Evolutionary conservation across 2,797 vertebrate genomes (phyloP).

Genomic region (Platyrinchus mystaceus): DNA sequence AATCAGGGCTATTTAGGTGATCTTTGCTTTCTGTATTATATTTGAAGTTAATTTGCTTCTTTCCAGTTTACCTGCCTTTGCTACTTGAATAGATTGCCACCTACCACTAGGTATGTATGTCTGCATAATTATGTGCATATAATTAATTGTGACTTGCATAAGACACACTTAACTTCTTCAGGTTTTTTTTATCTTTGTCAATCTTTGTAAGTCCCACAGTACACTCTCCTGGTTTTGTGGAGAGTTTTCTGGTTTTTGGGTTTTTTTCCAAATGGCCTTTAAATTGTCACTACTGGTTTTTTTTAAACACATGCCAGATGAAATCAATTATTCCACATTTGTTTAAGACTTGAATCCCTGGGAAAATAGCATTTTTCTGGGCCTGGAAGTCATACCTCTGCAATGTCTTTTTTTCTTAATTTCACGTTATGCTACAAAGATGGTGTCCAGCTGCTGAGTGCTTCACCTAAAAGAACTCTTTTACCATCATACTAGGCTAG

Average conservation of each 20-base stretch:
- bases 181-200: not conserved
- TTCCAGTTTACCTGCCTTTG: not conserved
- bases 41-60: not conserved
- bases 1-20: not conserved
- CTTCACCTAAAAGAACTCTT: not conserved
- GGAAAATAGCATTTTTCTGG: not conserved
- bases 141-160: not conserved
- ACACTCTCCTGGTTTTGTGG: not conserved
- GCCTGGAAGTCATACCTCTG: not conserved
- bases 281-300: not conserved
- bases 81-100: not conserved
- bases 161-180: not conserved
- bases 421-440: not conserved
- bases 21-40: not conserved
- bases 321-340: not conserved
- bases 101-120: not conserved
- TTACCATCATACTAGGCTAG: not conserved
- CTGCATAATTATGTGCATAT: not conserved
- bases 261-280: not conserved
- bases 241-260: not conserved
- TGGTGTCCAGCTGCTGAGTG: not conserved
- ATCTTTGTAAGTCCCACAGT: not conserved
- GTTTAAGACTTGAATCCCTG: not conserved
- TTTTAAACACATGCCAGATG: not conserved
- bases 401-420: not conserved